A percentile compares a stretch with the other conserved stretches of the same genome.
Conservation (phyloP, 2,113 vertebrate species). For the Psammodynastes pulverulentus region DNA sequence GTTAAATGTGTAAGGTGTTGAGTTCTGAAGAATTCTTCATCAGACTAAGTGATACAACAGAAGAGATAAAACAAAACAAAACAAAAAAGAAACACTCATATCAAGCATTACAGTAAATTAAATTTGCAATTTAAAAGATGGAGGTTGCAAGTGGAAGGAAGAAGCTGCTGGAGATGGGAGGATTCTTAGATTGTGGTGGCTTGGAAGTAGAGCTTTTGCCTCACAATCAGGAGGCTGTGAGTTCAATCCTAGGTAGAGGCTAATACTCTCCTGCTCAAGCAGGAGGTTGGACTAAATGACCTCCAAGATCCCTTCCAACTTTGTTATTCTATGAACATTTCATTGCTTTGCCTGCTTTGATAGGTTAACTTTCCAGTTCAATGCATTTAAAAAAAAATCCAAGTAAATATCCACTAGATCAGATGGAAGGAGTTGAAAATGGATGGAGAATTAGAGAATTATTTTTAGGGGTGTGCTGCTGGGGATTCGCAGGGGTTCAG, state of each 20-base stretch:
- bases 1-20: background rate
- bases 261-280: too few species aligned
- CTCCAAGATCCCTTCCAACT: too few species aligned
- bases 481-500: too few species aligned
- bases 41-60: background rate
- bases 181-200: background rate
- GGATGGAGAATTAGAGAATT: background rate
- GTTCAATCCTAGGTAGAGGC: too few species aligned
- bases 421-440: background rate
- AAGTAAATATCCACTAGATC: background rate
- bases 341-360: background rate
- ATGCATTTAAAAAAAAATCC: background rate
- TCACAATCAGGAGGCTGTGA: too few species aligned
- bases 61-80: background rate
- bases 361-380: background rate
- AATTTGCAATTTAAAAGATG: background rate
- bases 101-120: background rate
- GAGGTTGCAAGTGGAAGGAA: background rate
- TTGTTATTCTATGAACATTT: too few species aligned
- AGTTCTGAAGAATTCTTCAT: background rate
- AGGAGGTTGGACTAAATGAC: too few species aligned
- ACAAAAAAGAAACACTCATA: background rate
- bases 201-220: too few species aligned
- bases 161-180: background rate
- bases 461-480: too few species aligned